These are phyloP conservation scores for Eidolon helvum DNA, from an alignment of 2,113 vertebrate genomes.

Conservation along the genomic window DNA sequence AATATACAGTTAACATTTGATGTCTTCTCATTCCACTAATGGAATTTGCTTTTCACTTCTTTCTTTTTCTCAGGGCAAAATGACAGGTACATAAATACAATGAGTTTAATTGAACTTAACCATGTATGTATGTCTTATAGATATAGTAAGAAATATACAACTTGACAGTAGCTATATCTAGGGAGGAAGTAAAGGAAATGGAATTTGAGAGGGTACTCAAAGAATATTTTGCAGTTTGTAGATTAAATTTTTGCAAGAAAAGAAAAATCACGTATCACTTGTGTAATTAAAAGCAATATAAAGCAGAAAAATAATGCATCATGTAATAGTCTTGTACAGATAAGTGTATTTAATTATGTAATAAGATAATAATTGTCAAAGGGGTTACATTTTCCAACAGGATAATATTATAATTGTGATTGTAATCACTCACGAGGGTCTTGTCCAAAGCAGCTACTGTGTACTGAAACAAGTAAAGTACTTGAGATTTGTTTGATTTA, in stretches of 20 bases:
- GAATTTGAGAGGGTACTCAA: not conserved
- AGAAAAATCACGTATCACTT: not conserved
- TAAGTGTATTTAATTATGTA: not conserved
- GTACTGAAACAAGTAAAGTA: not conserved
- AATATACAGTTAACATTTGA: constrained; percentile 4
- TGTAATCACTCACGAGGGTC: not conserved
- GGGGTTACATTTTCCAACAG: not conserved
- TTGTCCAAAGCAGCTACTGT: not conserved
- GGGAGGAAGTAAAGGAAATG: not conserved
- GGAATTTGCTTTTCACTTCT: not conserved
- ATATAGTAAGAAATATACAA: not conserved
- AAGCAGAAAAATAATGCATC: not conserved
- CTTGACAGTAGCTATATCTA: not conserved
- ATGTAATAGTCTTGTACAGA: not conserved
- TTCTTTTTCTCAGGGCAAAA: not conserved
- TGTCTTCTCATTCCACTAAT: not conserved
- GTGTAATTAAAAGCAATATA: not conserved
- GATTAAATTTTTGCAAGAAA: not conserved
- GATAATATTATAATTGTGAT: not conserved
- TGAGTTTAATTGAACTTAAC: not conserved
- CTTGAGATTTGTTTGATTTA: not conserved
- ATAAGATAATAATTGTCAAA: not conserved
- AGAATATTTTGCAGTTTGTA: not conserved
- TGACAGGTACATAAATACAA: not conserved
- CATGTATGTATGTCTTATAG: not conserved